Evolutionary conservation across 2,797 vertebrate genomes (phyloP).

Genomic region (Halcyon smyrnensis): DNA sequence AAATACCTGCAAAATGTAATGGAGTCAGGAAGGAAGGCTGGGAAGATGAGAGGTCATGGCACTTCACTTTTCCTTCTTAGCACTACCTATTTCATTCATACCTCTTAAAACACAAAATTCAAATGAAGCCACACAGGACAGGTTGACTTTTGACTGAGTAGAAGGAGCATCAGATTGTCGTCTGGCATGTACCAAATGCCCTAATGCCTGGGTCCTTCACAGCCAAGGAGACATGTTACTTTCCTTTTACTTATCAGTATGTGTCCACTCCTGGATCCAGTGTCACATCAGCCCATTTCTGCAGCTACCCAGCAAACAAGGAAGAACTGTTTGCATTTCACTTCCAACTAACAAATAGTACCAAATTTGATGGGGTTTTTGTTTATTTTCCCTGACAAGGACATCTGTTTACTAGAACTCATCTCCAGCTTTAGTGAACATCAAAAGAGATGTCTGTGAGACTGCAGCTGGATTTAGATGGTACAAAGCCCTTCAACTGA

Average conservation of each 20-base stretch:
- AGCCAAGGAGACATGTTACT: neutral
- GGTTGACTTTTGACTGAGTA: neutral
- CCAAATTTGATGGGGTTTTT: neutral
- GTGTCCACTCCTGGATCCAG: neutral
- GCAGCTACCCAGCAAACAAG: neutral
- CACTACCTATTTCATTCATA: neutral
- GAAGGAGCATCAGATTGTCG: neutral
- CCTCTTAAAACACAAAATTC: neutral
- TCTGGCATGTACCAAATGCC: neutral
- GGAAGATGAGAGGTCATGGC: neutral
- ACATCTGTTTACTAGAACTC: constrained; percentile 60
- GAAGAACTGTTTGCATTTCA: neutral
- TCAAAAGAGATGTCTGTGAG: constrained; percentile 29
- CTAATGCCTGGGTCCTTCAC: neutral
- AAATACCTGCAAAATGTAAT: neutral
- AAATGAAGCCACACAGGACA: neutral
- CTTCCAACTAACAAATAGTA: neutral
- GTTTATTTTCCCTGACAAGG: constrained; percentile 49
- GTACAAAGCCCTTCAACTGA: constrained; percentile 25
- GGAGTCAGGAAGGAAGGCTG: neutral
- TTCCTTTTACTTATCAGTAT: neutral
- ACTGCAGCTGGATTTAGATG: constrained; percentile 46
- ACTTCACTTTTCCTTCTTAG: neutral
- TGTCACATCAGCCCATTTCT: neutral
- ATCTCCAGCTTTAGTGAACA: constrained; percentile 43